Evolutionary conservation across 2,888 invertebrate genomes (phyloP).

Genomic region (Meliscaeva auricollis): DNA sequence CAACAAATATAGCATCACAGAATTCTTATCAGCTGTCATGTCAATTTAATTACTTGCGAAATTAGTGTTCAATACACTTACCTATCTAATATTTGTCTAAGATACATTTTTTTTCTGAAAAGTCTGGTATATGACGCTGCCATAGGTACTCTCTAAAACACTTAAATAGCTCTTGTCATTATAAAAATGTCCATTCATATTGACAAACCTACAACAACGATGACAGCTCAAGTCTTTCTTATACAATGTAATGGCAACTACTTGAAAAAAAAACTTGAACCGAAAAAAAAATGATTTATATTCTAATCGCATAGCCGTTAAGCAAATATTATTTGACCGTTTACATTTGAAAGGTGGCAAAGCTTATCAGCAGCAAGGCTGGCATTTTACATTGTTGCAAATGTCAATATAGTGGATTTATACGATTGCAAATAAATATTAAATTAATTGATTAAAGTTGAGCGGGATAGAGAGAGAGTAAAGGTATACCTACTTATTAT

Average conservation of each 20-base stretch:
- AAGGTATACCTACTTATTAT: too few species aligned
- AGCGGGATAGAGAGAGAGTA: background rate
- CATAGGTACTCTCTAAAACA: background rate
- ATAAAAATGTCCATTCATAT: background rate
- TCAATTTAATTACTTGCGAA: constrained; percentile 9
- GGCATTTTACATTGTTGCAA: constrained; percentile 56
- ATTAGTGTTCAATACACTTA: background rate
- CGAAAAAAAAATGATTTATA: constrained; percentile 25
- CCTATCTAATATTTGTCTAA: too few species aligned
- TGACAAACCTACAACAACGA: background rate
- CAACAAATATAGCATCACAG: too few species aligned
- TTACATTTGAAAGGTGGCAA: constrained; percentile 23
- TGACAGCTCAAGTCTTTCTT: constrained; percentile 14
- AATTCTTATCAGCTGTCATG: background rate
- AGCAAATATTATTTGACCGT: constrained; percentile 43
- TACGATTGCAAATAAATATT: constrained; percentile 51
- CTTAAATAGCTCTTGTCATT: constrained; percentile 13
- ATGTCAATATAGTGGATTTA: constrained; percentile 60
- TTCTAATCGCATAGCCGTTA: constrained; percentile 42
- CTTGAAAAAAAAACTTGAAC: constrained; percentile 31
- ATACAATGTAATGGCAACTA: constrained; percentile 19
- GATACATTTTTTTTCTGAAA: too few species aligned
- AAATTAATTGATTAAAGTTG: constrained; percentile 48
- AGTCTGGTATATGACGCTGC: too few species aligned
- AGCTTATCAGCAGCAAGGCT: constrained; percentile 27